phyloP scores from a whole-genome alignment of 2,113 vertebrate genomes.

The Arothron firmamentum region DNA sequence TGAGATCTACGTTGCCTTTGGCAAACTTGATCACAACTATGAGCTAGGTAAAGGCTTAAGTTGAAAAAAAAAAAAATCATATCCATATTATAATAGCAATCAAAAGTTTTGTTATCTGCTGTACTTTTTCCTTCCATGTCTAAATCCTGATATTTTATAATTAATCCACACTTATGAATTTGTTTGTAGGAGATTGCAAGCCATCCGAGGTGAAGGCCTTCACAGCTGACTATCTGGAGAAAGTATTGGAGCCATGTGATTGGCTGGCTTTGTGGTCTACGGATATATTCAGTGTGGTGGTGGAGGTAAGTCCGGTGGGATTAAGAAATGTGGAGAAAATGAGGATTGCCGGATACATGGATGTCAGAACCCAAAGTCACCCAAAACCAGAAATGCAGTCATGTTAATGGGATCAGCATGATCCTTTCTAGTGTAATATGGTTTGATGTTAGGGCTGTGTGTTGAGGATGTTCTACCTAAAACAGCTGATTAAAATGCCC shows the following conservation, averaged over 20 bases:
- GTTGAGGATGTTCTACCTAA: too few relatives aligned
- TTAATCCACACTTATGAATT: not conserved
- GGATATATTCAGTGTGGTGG: constrained; percentile 84
- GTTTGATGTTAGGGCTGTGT: too few relatives aligned
- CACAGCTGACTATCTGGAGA: constrained; percentile 90
- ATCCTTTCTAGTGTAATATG: too few relatives aligned
- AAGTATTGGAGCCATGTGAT: constrained; percentile 85
- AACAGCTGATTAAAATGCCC: too few relatives aligned
- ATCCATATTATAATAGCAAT: not conserved
- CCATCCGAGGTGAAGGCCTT: constrained; percentile 88
- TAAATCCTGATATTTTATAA: not conserved
- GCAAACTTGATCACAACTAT: too few relatives aligned
- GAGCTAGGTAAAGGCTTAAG: too few relatives aligned
- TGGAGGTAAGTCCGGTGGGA: constrained; percentile 77
- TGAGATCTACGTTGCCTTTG: too few relatives aligned
- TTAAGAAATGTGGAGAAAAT: not conserved
- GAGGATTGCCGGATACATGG: not conserved
- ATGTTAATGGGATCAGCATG: too few relatives aligned
- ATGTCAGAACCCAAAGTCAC: not conserved
- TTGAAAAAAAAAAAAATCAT: too few relatives aligned
- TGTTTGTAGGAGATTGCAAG: constrained; percentile 86
- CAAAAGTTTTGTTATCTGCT: not conserved
- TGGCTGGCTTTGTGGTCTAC: constrained; percentile 91
- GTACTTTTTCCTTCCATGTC: not conserved
- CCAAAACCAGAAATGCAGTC: not conserved